Evolutionary conservation across 2,113 vertebrate genomes (phyloP).

Genomic region (Pristiophorus japonicus): DNA sequence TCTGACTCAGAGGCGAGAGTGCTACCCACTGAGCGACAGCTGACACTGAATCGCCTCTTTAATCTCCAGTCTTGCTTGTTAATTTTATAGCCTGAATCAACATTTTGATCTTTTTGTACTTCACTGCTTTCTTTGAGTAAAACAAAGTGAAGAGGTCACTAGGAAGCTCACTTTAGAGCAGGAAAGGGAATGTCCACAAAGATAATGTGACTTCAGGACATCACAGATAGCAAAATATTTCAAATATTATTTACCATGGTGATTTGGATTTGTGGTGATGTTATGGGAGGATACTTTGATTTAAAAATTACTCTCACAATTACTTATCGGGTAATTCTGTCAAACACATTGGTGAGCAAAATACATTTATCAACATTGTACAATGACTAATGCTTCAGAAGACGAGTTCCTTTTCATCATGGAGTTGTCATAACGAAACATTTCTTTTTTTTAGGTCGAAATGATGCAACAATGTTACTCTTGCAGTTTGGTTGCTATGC

Average conservation of each 20-base stretch:
- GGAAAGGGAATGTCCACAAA: not conserved
- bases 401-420: not conserved
- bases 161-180: not conserved
- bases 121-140: not conserved
- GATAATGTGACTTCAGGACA: not conserved
- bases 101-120: not conserved
- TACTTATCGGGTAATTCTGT: not conserved
- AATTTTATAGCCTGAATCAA: not conserved
- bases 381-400: not conserved
- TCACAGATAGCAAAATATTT: not conserved
- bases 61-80: not conserved
- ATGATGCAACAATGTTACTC: constrained; percentile 3
- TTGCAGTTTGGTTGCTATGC: constrained; percentile 17
- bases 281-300: not conserved
- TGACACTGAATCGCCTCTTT: not conserved
- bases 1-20: too few relatives aligned
- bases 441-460: not conserved
- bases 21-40: too few relatives aligned
- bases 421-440: not conserved
- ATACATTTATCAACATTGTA: not conserved
- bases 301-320: not conserved
- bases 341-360: not conserved
- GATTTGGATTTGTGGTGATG: not conserved
- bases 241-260: not conserved
- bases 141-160: not conserved